Conservation (phyloP, 1,140 invertebrate species). For the Brachionus sp. region DNA sequence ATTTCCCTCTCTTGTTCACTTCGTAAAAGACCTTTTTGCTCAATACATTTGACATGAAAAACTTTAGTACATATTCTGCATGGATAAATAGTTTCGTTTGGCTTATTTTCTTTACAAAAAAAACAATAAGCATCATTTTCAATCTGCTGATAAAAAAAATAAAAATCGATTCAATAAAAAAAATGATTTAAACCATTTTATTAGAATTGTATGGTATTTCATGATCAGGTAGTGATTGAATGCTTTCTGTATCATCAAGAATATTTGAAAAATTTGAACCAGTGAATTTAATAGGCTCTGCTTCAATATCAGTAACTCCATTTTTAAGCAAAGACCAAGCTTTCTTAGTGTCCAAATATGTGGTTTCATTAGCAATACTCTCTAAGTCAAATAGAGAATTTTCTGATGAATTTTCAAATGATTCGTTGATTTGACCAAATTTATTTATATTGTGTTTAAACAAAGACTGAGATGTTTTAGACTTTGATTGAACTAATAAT, state of each 20-base stretch:
- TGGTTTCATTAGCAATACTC: background rate
- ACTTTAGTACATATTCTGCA: slow-evolving; percentile 35
- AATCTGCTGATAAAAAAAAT: background rate
- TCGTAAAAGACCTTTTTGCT: slow-evolving; percentile 9
- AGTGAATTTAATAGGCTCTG: background rate
- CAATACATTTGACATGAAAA: slow-evolving; percentile 21
- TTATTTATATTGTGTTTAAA: background rate
- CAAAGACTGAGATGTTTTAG: slow-evolving; percentile 31
- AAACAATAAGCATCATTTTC: slow-evolving; percentile 22
- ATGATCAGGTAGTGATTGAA: background rate
- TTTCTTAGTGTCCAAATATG: slow-evolving; percentile 17
- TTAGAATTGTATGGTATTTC: background rate
- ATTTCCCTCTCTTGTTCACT: slow-evolving; percentile 5
- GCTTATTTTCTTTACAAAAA: slow-evolving; percentile 35
- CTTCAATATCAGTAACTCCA: background rate
- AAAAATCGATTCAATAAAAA: background rate
- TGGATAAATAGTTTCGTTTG: slow-evolving; percentile 34
- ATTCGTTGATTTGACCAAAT: slow-evolving; percentile 35
- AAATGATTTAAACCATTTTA: background rate
- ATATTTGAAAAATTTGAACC: background rate
- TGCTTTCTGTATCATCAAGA: slow-evolving; percentile 26
- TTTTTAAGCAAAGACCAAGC: slow-evolving; percentile 12
- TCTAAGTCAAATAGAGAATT: background rate
- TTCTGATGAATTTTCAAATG: background rate
- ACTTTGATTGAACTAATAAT: slow-evolving; percentile 29